Evolutionary conservation across 2,888 invertebrate species (phyloP).

Genomic region (Xylota sylvarum): DNA sequence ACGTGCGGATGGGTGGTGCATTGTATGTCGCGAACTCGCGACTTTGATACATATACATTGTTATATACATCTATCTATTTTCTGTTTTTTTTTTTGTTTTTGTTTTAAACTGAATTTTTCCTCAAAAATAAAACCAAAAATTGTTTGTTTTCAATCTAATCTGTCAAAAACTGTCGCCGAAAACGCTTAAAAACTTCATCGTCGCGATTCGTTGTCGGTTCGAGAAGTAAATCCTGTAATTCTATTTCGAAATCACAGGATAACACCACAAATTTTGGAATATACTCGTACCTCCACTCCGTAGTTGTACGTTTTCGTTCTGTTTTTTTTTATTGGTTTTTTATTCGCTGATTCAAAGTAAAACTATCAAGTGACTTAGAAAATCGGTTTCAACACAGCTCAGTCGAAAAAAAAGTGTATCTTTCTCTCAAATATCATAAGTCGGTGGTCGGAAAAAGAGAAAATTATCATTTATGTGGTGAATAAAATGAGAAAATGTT

Average conservation of each 20-base stretch:
- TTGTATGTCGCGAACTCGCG: conserved; percentile 80
- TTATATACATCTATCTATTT: conserved; percentile 49
- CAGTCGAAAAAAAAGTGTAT: conserved; percentile 17
- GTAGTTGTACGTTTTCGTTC: conserved; percentile 20
- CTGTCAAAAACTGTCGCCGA: conserved; percentile 29
- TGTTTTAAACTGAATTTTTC: conserved; percentile 15
- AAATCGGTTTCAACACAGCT: conserved; percentile 70
- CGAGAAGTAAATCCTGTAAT: conserved; percentile 24
- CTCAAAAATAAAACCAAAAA: conserved; percentile 23
- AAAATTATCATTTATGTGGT: conserved; percentile 31
- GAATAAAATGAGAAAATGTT: conserved; percentile 49
- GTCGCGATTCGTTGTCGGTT: conserved; percentile 51
- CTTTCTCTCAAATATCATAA: background rate
- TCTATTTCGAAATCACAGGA: conserved; percentile 33
- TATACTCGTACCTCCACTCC: conserved; percentile 19
- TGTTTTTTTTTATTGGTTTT: conserved; percentile 10
- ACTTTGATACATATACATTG: conserved; percentile 78
- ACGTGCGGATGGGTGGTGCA: conserved; percentile 82
- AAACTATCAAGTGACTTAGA: conserved; percentile 73
- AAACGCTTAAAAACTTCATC: conserved; percentile 24
- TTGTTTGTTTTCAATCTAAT: background rate
- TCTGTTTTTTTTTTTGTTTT: conserved; percentile 16
- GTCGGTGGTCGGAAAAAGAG: conserved; percentile 29
- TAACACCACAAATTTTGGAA: conserved; percentile 49
- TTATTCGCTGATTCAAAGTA: conserved; percentile 40